Conservation (phyloP, 2,888 invertebrate species). For the Metopia argyrocephala region DNA sequence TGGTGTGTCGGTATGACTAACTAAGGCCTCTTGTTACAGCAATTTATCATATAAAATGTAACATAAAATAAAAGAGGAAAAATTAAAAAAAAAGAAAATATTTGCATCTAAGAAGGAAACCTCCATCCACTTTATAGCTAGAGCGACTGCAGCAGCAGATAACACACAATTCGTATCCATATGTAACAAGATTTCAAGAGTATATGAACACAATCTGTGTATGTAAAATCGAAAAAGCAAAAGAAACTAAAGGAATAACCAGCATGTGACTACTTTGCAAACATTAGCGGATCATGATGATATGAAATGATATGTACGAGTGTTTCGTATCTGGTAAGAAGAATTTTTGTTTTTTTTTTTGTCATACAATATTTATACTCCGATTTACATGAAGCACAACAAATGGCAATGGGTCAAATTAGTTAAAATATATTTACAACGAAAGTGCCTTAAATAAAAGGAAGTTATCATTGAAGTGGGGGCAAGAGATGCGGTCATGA, state of each 20-base stretch:
- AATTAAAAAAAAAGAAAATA: neutral
- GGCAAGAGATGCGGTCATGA: neutral
- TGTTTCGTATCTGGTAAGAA: neutral
- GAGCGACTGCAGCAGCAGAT: neutral
- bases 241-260: neutral
- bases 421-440: constrained; percentile 27
- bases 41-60: constrained; percentile 59
- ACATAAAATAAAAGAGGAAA: neutral
- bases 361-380: constrained; percentile 28
- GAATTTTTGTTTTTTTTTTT: neutral
- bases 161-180: neutral
- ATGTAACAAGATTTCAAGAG: neutral
- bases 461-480: neutral
- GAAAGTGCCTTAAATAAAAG: neutral
- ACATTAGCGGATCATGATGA: neutral
- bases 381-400: constrained; percentile 39
- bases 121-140: constrained; percentile 33
- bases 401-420: constrained; percentile 63
- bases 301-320: no score
- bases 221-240: neutral
- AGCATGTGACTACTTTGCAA: constrained; percentile 50
- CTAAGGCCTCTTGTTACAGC: constrained; percentile 52
- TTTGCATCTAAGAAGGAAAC: constrained; percentile 40
- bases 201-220: neutral
- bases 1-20: neutral